phyloP scores from a whole-genome alignment of 1,140 invertebrate genomes.

The Zaprionus kolodkinae region DNA sequence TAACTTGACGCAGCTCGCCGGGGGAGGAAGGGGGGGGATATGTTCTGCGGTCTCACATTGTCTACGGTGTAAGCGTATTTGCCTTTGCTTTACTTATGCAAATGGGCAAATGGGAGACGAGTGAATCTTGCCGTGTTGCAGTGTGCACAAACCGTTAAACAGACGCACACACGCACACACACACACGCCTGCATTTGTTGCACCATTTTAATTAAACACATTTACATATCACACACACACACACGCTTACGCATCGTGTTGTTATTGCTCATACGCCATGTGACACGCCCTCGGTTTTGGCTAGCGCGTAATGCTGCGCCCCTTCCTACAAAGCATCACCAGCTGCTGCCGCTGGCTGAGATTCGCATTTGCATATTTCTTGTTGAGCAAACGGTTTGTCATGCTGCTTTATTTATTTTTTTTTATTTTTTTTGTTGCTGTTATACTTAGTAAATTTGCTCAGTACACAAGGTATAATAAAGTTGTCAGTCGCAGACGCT shows the following conservation, averaged over 20 bases:
- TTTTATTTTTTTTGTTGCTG: background rate
- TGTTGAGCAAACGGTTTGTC: conserved; percentile 51
- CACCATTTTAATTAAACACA: conserved; percentile 76
- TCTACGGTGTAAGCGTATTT: conserved; percentile 40
- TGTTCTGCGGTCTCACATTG: conserved; percentile 40
- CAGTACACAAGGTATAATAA: conserved; percentile 15
- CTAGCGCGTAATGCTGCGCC: conserved; percentile 30
- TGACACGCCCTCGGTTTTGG: conserved; percentile 37
- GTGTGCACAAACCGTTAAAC: conserved; percentile 45
- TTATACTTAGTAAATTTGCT: background rate
- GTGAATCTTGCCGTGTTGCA: conserved; percentile 43
- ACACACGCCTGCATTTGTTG: conserved; percentile 42
- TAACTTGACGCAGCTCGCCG: conserved; percentile 18
- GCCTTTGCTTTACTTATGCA: conserved; percentile 69
- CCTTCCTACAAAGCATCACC: background rate
- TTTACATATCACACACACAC: conserved; percentile 48
- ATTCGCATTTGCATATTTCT: conserved; percentile 57
- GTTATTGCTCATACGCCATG: conserved; percentile 63
- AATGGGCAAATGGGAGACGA: conserved; percentile 37
- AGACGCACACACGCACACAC: conserved; percentile 14
- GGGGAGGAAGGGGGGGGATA: no score
- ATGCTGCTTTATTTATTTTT: conserved; percentile 42
- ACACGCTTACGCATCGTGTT: background rate
- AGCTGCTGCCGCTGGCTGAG: conserved; percentile 16
- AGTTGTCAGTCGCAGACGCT: background rate